A percentile compares a stretch with the other conserved stretches of the same genome.
phyloP scores from a whole-genome alignment of 2,113 vertebrate genomes.

The Haplochromis vanheusdeni region DNA sequence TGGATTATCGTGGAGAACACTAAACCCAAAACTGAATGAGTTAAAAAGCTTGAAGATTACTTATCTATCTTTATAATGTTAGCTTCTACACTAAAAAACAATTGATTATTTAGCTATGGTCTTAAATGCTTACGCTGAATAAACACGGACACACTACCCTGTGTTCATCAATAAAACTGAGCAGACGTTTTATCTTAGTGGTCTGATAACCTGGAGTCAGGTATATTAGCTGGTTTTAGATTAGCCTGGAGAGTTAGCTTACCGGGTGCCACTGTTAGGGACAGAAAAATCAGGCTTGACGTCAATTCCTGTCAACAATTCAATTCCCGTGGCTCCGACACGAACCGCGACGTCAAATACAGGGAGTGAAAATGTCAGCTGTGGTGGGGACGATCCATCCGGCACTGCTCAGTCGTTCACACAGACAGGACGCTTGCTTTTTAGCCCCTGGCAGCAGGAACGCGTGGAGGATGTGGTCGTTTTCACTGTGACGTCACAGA shows the following conservation, averaged over 20 bases:
- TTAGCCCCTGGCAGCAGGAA: neutral
- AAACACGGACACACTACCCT: neutral
- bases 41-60: neutral
- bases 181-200: neutral
- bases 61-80: neutral
- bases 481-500: neutral
- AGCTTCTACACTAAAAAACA: neutral
- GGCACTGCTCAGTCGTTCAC: neutral
- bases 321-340: neutral
- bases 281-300: neutral
- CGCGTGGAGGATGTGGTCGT: neutral
- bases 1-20: neutral
- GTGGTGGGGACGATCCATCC: neutral
- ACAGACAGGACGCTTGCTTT: neutral
- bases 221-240: neutral
- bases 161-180: neutral
- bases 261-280: conserved; percentile 31
- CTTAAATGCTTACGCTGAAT: neutral
- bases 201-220: neutral
- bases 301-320: neutral
- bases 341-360: neutral
- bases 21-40: neutral
- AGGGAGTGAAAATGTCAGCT: neutral
- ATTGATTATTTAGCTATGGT: too few species aligned
- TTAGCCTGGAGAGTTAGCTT: conserved; percentile 43